Evolutionary conservation across 2,797 vertebrate species (phyloP), one percentile per base, ranked within the genome.

Genomic region (Acanthiza pusilla): DNA sequence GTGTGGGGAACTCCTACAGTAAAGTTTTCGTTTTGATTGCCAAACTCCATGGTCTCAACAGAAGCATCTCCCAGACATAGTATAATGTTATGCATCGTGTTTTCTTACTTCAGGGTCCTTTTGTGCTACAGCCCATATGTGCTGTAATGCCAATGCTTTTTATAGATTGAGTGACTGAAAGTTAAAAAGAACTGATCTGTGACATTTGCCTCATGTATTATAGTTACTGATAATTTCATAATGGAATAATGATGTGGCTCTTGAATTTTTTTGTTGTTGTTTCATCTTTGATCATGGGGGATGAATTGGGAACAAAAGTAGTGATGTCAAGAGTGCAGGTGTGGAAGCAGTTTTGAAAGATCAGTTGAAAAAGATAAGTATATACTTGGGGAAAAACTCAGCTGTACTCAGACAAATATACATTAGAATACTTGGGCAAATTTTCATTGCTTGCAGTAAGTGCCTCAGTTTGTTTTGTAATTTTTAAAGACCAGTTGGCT

Each of bases 141-240:
- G 77, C 86, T 94, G 82, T 76, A 76, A 78, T 82, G 71, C 42
- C 62, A 95, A 6, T 43, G 62, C 71, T 93, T 95, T 94, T 96
- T 92, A 82, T 87, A 92, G 86, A 43, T 7, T 27, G 67, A 67
- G 70, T 77, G 88, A 42, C 55, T 88, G 79, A 74, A 94, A 73
- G 76, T 83, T 58, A 72, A 27, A 85, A 82, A 83, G 72, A 81
- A 51, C 51, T 67, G 23, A 81, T 75, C 57, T 86, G 80, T 26
- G 47, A 14, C 54, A n/a, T 85, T 51, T 70, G 61, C 43, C 23
- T 96, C 10, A 0, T 85, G 26, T 68, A 6, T 83, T 85, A 36
- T 25, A 91, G 57, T 32, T 65, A 30, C 57, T 11, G n/a, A 45
- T 82, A n/a, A 55, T 79, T 66, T 79, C 36, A 26, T 40, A 51